Percentiles rank a stretch among this genome's conserved stretches.
Evolutionary conservation across 1,140 invertebrate genomes (phyloP).

Genomic region (Myzus persicae): DNA sequence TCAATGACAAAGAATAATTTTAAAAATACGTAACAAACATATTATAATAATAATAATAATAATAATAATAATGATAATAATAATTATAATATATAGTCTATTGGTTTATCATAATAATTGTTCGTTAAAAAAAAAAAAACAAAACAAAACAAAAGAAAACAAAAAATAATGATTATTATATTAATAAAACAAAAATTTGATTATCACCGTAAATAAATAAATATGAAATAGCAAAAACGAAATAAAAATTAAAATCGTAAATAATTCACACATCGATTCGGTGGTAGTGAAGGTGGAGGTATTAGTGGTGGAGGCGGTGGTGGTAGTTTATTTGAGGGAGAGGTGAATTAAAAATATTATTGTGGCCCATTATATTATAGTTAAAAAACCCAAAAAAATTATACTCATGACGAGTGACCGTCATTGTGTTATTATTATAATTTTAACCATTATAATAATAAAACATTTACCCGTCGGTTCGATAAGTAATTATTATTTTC

Average conservation of each 20-base stretch:
- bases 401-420: neutral
- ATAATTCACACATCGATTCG: neutral
- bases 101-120: conserved; percentile 51
- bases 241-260: conserved; percentile 23
- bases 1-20: conserved; percentile 53
- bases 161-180: conserved; percentile 35
- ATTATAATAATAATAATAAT: conserved; percentile 36
- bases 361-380: conserved; percentile 55
- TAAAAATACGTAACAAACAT: conserved; percentile 58
- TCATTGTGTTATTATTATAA: neutral
- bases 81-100: conserved; percentile 38
- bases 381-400: conserved; percentile 1
- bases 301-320: neutral
- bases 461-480: conserved; percentile 27
- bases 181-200: conserved; percentile 36
- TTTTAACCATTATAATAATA: neutral
- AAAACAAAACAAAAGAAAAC: conserved; percentile 41
- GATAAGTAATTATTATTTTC: neutral
- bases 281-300: neutral
- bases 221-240: conserved; percentile 39
- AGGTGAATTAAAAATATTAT: conserved; percentile 12
- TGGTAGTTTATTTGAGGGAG: neutral
- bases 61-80: conserved; percentile 28
- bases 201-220: conserved; percentile 34
- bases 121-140: conserved; percentile 50